phyloP scores from a whole-genome alignment of 2,797 vertebrate genomes.

The Sebastes wilsoni region DNA sequence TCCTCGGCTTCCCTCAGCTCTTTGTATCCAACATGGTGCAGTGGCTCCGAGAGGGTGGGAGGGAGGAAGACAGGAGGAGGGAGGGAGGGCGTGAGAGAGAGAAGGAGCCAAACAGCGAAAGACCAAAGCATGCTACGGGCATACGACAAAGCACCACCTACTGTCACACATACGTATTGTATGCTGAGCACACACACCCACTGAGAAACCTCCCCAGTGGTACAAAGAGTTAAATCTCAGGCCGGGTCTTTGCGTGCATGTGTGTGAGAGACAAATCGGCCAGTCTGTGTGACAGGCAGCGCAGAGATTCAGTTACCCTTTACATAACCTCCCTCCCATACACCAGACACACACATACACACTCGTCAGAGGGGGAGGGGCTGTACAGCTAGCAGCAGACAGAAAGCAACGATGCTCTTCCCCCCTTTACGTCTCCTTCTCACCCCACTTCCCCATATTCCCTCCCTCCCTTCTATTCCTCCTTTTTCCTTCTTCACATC shows the following conservation, averaged over 20 bases:
- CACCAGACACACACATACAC: slow-evolving; percentile 43
- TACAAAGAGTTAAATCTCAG: slow-evolving; percentile 58
- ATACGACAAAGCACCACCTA: slow-evolving; percentile 69
- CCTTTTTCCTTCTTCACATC: slow-evolving; percentile 3
- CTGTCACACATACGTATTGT: slow-evolving; percentile 45
- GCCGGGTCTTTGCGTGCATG: slow-evolving; percentile 13
- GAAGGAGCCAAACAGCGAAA: slow-evolving; percentile 30
- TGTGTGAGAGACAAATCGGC: slow-evolving; percentile 39
- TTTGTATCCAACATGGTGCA: slow-evolving; percentile 84
- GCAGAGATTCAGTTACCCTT: slow-evolving; percentile 79
- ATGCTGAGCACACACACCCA: slow-evolving; percentile 24
- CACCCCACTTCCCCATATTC: slow-evolving; percentile 21
- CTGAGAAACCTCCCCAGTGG: slow-evolving; percentile 13
- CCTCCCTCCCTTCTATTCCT: not conserved
- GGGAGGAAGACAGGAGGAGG: slow-evolving; percentile 26
- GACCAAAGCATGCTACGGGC: slow-evolving; percentile 52
- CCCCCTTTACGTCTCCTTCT: slow-evolving; percentile 16
- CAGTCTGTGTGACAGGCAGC: slow-evolving; percentile 58
- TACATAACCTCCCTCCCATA: slow-evolving; percentile 79
- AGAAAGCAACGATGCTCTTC: slow-evolving; percentile 45
- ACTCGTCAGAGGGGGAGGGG: slow-evolving; percentile 66
- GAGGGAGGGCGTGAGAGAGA: not conserved
- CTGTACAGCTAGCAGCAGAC: slow-evolving; percentile 31
- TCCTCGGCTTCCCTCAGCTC: slow-evolving; percentile 70
- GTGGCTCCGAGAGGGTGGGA: slow-evolving; percentile 63